Conservation (phyloP, 2,113 vertebrate genomes). For the Geococcyx californianus region DNA sequence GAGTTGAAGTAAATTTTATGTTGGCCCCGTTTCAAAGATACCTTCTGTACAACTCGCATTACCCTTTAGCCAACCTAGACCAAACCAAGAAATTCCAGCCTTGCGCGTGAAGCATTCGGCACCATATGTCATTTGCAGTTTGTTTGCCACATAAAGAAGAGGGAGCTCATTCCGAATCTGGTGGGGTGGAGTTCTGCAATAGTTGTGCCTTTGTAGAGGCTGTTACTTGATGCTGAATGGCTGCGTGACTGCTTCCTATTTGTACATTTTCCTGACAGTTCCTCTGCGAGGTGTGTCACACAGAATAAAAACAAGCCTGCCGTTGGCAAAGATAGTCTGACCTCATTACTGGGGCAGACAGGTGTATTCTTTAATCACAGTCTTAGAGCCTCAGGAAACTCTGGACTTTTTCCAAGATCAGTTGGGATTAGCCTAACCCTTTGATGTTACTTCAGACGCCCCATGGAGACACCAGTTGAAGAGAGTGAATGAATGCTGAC, state of each 20-base stretch:
- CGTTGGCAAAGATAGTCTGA: background rate
- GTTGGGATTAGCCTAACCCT: constrained; percentile 26
- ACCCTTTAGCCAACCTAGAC: background rate
- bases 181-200: background rate
- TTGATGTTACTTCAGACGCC: constrained; percentile 19
- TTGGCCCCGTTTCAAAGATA: background rate
- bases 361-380: constrained; percentile 49
- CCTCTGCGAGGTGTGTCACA: background rate
- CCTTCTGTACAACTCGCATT: background rate
- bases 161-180: background rate
- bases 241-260: background rate
- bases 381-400: constrained; percentile 30
- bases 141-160: background rate
- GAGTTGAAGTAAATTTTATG: background rate
- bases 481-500: constrained; percentile 1
- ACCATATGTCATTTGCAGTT: background rate
- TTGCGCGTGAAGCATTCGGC: background rate
- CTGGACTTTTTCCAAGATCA: constrained; percentile 26
- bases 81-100: background rate
- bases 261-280: background rate
- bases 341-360: constrained; percentile 42
- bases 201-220: background rate
- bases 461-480: constrained; percentile 21
- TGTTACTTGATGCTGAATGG: background rate
- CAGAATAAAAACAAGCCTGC: background rate